Base-by-base conservation (phyloP, 2,888 invertebrate species). In the Colostygia pectinataria region DNA sequence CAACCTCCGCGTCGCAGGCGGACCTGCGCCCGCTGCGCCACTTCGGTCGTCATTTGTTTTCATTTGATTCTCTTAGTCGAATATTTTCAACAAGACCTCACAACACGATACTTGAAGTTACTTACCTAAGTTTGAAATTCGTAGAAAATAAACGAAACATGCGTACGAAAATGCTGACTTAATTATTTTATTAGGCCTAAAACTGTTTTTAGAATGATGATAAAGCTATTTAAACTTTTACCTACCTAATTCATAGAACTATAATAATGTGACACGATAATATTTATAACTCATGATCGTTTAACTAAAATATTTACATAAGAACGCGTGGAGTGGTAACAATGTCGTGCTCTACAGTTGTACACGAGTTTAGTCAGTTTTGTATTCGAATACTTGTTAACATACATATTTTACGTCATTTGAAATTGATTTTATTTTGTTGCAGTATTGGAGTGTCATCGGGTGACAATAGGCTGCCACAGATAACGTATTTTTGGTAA, bases 301-400 rank as follows among this genome's bases (percentile, higher is more conserved):
- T 41, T 3, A 53, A 49, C 34, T 62, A 52, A 58, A 71, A 69
- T 71, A 67, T 71, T 69, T 66, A 61, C 54, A 42, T 53, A 51
- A 8, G 27, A 50, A 46, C 68, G 63, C 63, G 68, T 66, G 66
- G 63, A 46, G 12, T 8, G 46, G 32, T 39, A 31, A 44, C 41
- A 34, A 45, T 47, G 37, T 43, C 5, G 4, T 13, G n/a, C n/a
- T n/a, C n/a, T n/a, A n/a, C n/a, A n/a, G n/a, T n/a, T n/a, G n/a
- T 1, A 3, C 20, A 29, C 39, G 7, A 12, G 23, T 15, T 32
- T 4, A 24, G 13, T 7, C 13, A 39, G n/a, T 23, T 5, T 41
- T 10, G 14, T 20, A n/a, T n/a, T n/a, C n/a, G n/a, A n/a, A n/a
- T n/a, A n/a, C n/a, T n/a, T n/a, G n/a, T n/a, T n/a, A n/a, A n/a